phyloP scores from a whole-genome alignment of 2,797 vertebrate species.

The Xenops minutus region DNA sequence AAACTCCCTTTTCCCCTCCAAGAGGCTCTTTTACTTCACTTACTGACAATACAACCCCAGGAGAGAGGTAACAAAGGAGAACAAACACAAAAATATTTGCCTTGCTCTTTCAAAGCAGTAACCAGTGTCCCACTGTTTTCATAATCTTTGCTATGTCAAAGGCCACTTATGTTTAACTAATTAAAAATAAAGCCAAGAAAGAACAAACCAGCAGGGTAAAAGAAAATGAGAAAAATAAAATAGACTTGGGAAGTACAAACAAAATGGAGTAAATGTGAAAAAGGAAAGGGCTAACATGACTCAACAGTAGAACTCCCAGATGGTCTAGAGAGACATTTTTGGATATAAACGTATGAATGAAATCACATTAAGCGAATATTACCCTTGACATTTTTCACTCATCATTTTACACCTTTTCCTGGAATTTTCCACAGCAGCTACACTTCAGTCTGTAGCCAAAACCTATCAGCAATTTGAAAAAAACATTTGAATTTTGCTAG shows the following conservation, averaged over 20 bases:
- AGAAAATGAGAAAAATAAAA: conserved; percentile 54
- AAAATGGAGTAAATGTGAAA: conserved; percentile 43
- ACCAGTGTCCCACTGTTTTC: conserved; percentile 45
- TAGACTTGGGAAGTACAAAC: conserved; percentile 43
- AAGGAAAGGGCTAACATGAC: conserved; percentile 42
- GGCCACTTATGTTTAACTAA: conserved; percentile 62
- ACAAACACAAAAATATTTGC: conserved; percentile 55
- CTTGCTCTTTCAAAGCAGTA: conserved; percentile 41
- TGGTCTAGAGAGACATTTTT: conserved; percentile 14
- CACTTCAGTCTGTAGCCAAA: background rate
- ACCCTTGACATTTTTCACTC: conserved; percentile 31
- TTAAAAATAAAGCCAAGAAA: conserved; percentile 63
- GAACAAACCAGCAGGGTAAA: conserved; percentile 45
- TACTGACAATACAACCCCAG: conserved; percentile 15
- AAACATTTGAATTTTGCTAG: background rate
- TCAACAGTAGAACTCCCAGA: conserved; percentile 39
- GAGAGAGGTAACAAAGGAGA: conserved; percentile 36
- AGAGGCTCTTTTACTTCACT: conserved; percentile 6
- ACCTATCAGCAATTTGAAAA: background rate
- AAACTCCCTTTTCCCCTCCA: background rate
- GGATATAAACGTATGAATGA: conserved; percentile 34
- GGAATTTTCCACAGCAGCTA: conserved; percentile 17
- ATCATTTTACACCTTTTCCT: conserved; percentile 31
- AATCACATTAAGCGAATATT: conserved; percentile 28
- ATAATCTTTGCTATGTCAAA: conserved; percentile 58